phyloP scores from a whole-genome alignment of 2,888 invertebrate species.

The Polymixis lichenea region DNA sequence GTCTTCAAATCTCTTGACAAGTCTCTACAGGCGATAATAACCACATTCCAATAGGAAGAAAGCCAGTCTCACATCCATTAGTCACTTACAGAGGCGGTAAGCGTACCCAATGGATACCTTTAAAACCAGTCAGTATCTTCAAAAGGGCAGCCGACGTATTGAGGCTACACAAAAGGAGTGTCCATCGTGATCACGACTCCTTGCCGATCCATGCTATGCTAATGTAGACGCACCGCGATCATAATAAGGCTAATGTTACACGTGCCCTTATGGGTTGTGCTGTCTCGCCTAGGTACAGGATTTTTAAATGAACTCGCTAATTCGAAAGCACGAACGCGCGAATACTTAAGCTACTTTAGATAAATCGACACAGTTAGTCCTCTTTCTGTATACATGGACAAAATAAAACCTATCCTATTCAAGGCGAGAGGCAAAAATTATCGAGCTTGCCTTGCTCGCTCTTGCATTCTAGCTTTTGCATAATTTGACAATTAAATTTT shows the following conservation, averaged over 20 bases:
- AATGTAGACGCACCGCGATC: conserved; percentile 26
- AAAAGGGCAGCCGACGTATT: conserved; percentile 49
- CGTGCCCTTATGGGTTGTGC: not conserved
- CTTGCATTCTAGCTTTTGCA: no score
- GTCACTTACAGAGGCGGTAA: conserved; percentile 1
- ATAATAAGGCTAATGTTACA: conserved; percentile 16
- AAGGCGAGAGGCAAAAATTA: no score
- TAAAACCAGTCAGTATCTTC: conserved; percentile 4
- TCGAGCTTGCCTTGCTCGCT: no score
- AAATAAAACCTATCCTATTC: no score
- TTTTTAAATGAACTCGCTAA: not conserved
- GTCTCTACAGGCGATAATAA: not conserved
- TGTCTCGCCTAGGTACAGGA: not conserved
- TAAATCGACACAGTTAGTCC: no score
- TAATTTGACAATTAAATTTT: no score
- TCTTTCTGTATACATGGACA: no score
- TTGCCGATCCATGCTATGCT: conserved; percentile 38
- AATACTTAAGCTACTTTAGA: no score
- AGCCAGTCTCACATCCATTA: not conserved
- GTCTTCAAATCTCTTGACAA: not conserved
- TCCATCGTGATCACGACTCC: conserved; percentile 54
- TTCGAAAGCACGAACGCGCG: no score
- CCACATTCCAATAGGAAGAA: not conserved
- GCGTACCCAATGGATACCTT: not conserved
- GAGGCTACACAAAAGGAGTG: conserved; percentile 43